Evolutionary conservation across 1,140 invertebrate genomes (phyloP), one percentile per base, ranked within the genome.

Genomic region (Lanistes nyassanus): DNA sequence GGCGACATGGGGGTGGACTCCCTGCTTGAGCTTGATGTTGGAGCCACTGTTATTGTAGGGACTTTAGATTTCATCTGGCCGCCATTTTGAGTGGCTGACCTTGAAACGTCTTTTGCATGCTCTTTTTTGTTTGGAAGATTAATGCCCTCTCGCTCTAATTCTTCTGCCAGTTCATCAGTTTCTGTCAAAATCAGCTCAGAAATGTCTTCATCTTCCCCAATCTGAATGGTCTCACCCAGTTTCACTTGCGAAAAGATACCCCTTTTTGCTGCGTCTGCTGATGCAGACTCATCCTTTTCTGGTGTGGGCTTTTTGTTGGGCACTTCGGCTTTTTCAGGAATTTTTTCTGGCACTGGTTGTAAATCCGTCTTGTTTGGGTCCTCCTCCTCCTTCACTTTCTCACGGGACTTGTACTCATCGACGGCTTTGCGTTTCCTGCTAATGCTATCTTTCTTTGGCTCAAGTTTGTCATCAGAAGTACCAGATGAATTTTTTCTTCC

Each of bases 151-250:
- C 39, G 70, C 23, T 82, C 83, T 37, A 81, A 74, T 66, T 86
- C 83, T 62, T 79, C 77, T 23, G 75, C 68, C 42, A 81, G 62
- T 51, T 72, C 77, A 74, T 79, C 77, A 58, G 31, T 72, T 42
- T 72, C 70, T 39, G 70, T 72, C 36, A 72, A 31, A 23, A 72
- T 31, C 21, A 72, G 70, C 16, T 72, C 70, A 39, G 70, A 60
- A 39, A 62, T 37, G 36, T 72, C 70, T n/a, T 74, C 71, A 56
- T 79, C 75, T 26, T 76, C 58, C 31, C 65, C 42, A 55, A 75
- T 74, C 42, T 74, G 69, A 34, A 70, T 51, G 7, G 42, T 47
- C 70, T 39, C 60, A 29, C n/a, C 23, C 31, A 53, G 23, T 37
- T 31, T 66, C 0, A 16, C 47, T 21, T 66, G 58, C 13, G 55